Evolutionary conservation across 2,888 invertebrate genomes (phyloP).

Genomic region (Polydesmus complanatus): DNA sequence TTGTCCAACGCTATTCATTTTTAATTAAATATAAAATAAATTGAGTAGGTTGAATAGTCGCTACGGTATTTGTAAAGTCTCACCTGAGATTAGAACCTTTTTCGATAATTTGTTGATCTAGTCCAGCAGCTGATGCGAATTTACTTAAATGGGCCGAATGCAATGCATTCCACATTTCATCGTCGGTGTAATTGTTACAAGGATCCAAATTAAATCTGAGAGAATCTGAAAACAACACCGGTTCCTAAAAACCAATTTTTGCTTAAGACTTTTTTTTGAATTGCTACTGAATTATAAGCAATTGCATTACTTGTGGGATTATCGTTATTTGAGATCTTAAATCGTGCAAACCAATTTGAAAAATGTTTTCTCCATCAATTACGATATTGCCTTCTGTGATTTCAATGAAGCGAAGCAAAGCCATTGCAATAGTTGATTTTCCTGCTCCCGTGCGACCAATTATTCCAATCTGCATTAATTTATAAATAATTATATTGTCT

Average conservation of each 20-base stretch:
- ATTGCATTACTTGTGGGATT: slow-evolving; percentile 37
- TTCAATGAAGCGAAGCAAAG: slow-evolving; percentile 80
- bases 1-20: slow-evolving; percentile 36
- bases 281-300: background rate
- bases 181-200: slow-evolving; percentile 34
- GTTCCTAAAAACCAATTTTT: slow-evolving; percentile 30
- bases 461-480: slow-evolving; percentile 48
- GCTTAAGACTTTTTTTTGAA: too few species aligned
- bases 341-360: slow-evolving; percentile 68
- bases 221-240: slow-evolving; percentile 7
- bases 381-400: slow-evolving; percentile 62
- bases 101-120: slow-evolving; percentile 35
- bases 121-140: slow-evolving; percentile 29
- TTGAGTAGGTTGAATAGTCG: background rate
- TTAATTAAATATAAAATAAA: background rate
- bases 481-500: background rate
- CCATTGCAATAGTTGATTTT: slow-evolving; percentile 74
- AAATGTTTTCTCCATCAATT: slow-evolving; percentile 70
- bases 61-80: background rate
- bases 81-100: slow-evolving; percentile 59
- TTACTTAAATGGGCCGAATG: slow-evolving; percentile 40
- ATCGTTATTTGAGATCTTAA: slow-evolving; percentile 70
- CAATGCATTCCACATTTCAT: slow-evolving; percentile 40
- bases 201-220: slow-evolving; percentile 23
- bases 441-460: slow-evolving; percentile 84